A percentile compares a stretch with the other conserved stretches of the same genome.
Conservation (phyloP, 2,888 invertebrate species). For the Neoaliturus tenellus region DNA sequence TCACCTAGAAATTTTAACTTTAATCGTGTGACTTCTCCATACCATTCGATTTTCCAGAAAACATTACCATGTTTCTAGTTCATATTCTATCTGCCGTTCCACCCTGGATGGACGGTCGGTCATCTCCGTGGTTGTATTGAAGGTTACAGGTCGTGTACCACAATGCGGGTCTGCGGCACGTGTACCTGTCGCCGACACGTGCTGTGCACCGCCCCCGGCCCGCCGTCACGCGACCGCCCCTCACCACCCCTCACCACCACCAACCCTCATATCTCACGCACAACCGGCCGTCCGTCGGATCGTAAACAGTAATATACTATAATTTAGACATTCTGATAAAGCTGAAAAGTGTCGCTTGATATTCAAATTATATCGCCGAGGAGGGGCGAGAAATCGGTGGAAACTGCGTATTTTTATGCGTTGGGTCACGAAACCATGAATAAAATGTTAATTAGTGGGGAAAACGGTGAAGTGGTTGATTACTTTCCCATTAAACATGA, state of each 20-base stretch:
- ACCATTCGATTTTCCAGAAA: too few relatives aligned
- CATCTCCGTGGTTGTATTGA: too few relatives aligned
- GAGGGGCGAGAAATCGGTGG: neutral
- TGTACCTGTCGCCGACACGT: slow-evolving; percentile 16
- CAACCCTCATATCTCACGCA: slow-evolving; percentile 15
- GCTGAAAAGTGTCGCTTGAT: neutral
- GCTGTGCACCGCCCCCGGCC: neutral
- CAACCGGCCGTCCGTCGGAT: neutral
- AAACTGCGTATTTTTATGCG: slow-evolving; percentile 11
- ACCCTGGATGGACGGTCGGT: too few relatives aligned
- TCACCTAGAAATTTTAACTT: too few relatives aligned
- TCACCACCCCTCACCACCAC: neutral
- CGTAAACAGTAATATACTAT: slow-evolving; percentile 13
- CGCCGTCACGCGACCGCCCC: neutral
- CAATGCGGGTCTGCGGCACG: neutral
- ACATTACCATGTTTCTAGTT: too few relatives aligned
- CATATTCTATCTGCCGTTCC: too few relatives aligned
- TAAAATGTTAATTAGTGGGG: too few relatives aligned
- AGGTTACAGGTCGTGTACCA: neutral
- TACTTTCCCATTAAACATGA: too few relatives aligned
- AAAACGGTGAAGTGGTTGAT: too few relatives aligned
- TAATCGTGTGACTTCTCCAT: too few relatives aligned
- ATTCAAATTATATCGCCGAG: slow-evolving; percentile 9
- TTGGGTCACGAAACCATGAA: neutral
- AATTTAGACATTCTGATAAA: slow-evolving; percentile 27